Conservation (phyloP, 2,797 vertebrate genomes). For the Huso huso region DNA sequence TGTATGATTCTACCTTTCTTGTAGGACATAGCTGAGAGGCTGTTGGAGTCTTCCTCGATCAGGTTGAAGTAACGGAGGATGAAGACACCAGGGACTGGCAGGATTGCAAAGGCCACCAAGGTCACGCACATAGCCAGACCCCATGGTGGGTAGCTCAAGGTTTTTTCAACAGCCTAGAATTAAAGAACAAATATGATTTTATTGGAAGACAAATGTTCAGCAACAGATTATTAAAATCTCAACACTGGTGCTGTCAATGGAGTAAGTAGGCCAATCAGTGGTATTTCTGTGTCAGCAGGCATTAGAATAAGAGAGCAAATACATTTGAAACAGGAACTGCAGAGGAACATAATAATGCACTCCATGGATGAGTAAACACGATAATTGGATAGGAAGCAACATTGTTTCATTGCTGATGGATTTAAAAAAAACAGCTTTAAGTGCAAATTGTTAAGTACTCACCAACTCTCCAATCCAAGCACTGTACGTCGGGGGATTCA, state of each 20-base stretch:
- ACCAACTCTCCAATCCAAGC: conserved; percentile 90
- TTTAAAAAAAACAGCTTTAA: background rate
- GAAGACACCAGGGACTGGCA: conserved; percentile 82
- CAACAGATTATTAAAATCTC: no score
- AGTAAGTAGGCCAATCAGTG: no score
- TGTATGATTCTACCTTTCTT: conserved; percentile 88
- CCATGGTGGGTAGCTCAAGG: conserved; percentile 74
- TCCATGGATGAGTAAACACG: no score
- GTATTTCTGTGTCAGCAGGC: background rate
- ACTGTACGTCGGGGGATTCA: conserved; percentile 83
- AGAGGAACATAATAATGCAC: no score
- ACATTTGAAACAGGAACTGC: conserved; percentile 15
- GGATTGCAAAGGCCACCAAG: conserved; percentile 74
- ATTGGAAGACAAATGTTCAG: no score
- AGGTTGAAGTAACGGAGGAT: conserved; percentile 75
- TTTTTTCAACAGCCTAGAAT: conserved; percentile 67
- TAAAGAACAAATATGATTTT: background rate
- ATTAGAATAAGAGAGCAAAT: background rate
- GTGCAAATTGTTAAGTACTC: conserved; percentile 33
- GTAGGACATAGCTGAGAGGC: conserved; percentile 77
- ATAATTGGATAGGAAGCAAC: no score
- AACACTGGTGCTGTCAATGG: no score
- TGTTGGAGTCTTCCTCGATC: conserved; percentile 59
- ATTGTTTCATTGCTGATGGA: no score
- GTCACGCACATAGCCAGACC: conserved; percentile 75